phyloP scores from a whole-genome alignment of 1,140 invertebrate genomes.

The Aphaenogaster rudis region DNA sequence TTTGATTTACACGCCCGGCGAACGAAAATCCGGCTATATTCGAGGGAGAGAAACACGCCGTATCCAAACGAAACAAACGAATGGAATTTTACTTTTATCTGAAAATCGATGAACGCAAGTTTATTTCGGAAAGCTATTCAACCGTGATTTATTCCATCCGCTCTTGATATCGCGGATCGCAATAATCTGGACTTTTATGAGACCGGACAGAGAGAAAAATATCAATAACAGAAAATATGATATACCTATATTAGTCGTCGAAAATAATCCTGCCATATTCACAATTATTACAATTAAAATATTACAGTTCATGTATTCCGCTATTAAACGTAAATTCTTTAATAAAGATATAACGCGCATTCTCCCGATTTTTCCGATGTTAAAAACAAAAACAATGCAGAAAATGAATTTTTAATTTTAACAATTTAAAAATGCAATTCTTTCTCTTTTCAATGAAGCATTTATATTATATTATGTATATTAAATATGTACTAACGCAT shows the following conservation, averaged over 20 bases:
- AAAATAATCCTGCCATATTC: not conserved
- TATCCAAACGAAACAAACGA: not conserved
- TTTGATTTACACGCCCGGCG: not conserved
- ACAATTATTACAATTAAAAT: conserved; percentile 4
- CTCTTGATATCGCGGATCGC: not conserved
- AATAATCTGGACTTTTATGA: conserved; percentile 23
- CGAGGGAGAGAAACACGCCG: too few species aligned
- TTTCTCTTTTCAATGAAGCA: not conserved
- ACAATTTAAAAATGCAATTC: not conserved
- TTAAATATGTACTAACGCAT: not conserved
- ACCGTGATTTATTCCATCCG: not conserved
- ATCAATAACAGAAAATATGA: not conserved
- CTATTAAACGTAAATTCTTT: not conserved
- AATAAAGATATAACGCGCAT: not conserved
- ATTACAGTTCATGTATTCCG: not conserved
- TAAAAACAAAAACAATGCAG: not conserved
- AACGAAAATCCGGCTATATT: not conserved
- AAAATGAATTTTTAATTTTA: not conserved
- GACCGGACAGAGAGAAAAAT: not conserved
- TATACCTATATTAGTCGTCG: not conserved
- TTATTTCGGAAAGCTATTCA: conserved; percentile 12
- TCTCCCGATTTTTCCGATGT: not conserved
- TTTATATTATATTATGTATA: conserved; percentile 5
- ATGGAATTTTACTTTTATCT: not conserved
- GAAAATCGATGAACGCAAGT: not conserved